These are phyloP conservation scores for Gorsachius goisagi DNA, from an alignment of 2,113 vertebrate genomes.

Conservation along the genomic window DNA sequence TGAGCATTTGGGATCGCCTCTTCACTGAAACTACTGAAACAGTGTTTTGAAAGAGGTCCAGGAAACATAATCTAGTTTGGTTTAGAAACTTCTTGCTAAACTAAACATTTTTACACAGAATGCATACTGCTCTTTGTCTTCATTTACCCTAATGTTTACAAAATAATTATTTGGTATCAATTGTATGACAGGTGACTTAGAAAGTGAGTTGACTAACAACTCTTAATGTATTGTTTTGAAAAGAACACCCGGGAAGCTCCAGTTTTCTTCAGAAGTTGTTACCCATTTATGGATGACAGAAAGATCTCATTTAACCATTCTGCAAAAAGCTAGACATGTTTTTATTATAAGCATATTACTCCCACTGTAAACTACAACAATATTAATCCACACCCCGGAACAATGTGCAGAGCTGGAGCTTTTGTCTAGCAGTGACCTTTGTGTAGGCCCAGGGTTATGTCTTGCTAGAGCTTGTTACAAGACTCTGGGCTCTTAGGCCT, in stretches of 20 bases:
- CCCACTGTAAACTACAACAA: background rate
- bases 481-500: background rate
- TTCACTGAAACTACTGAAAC: background rate
- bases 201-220: background rate
- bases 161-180: background rate
- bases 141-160: background rate
- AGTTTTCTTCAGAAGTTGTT: background rate
- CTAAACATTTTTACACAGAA: background rate
- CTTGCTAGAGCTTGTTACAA: background rate
- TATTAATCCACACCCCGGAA: background rate
- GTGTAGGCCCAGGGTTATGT: background rate
- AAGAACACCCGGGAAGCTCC: background rate
- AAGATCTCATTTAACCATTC: background rate
- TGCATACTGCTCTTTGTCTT: background rate
- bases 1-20: constrained; percentile 31
- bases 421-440: background rate
- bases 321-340: background rate
- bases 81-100: background rate
- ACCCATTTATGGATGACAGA: background rate
- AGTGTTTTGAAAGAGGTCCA: background rate
- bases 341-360: background rate
- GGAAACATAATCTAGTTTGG: background rate
- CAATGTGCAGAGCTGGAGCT: background rate
- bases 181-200: background rate
- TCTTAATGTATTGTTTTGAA: background rate